Evolutionary conservation across 2,113 vertebrate species (phyloP).

Genomic region (Perca fluviatilis): DNA sequence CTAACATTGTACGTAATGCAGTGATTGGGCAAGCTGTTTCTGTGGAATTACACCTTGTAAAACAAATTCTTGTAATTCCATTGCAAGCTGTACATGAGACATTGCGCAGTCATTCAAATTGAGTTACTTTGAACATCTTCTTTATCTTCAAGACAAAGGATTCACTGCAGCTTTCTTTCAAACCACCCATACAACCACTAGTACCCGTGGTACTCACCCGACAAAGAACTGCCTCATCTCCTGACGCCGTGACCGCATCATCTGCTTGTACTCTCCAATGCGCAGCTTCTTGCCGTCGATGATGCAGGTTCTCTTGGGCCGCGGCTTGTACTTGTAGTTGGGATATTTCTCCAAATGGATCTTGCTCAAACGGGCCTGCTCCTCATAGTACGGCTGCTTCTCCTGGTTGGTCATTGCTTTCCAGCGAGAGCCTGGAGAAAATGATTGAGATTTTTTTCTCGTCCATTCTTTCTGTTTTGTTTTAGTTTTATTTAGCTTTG

Average conservation of each 20-base stretch:
- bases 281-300: constrained; percentile 98
- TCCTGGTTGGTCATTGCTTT: constrained; percentile 99
- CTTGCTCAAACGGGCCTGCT: constrained; percentile 97
- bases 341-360: constrained; percentile 99
- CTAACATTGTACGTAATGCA: not conserved
- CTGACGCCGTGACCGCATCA: constrained; percentile 98
- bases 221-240: constrained; percentile 99
- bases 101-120: not conserved
- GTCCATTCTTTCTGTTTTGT: not conserved
- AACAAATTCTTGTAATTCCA: too few species aligned
- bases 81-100: not conserved
- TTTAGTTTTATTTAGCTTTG: not conserved
- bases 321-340: constrained; percentile 99
- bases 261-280: constrained; percentile 98
- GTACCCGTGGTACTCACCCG: constrained; percentile 85
- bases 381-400: constrained; percentile 98
- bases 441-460: not conserved
- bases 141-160: not conserved
- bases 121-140: not conserved
- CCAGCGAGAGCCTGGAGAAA: constrained; percentile 93
- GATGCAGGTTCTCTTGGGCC: constrained; percentile 98
- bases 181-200: not conserved
- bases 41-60: not conserved
- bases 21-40: not conserved
- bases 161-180: too few species aligned